These are phyloP conservation scores for Cyprinodon diabolis DNA, from an alignment of 2,797 vertebrate species.

Conservation along the genomic window DNA sequence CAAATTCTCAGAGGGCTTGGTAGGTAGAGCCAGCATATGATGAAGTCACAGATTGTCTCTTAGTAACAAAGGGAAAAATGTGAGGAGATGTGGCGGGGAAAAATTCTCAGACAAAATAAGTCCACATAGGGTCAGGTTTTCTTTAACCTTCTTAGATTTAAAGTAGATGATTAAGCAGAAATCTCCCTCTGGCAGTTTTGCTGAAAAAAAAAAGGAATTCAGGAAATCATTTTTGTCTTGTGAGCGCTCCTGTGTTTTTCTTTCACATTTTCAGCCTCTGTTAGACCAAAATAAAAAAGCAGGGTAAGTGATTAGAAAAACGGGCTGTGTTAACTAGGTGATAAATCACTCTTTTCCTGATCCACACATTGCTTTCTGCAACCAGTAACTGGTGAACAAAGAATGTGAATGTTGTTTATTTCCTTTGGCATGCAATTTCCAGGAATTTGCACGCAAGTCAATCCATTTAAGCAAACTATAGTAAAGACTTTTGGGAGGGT, in stretches of 20 bases:
- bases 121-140: neutral
- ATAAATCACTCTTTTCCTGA: neutral
- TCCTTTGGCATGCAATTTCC: neutral
- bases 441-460: neutral
- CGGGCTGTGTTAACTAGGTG: neutral
- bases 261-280: neutral
- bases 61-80: neutral
- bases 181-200: neutral
- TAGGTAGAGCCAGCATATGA: neutral
- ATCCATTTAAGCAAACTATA: neutral
- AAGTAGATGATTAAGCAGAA: neutral
- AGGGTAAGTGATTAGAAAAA: neutral
- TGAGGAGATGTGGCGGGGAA: neutral
- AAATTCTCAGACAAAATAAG: neutral
- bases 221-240: neutral
- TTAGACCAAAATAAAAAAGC: neutral
- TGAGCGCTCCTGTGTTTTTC: neutral
- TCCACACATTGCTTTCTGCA: neutral
- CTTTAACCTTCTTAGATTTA: neutral
- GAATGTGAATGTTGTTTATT: neutral
- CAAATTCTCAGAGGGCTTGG: constrained; percentile 2
- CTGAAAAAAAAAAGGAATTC: neutral
- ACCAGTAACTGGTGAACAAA: neutral
- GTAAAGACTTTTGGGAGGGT: neutral
- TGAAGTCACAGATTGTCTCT: constrained; percentile 1